Evolutionary conservation across 2,888 invertebrate species (phyloP), one percentile per base, ranked within the genome.

Genomic region (Aphidius colemani): DNA sequence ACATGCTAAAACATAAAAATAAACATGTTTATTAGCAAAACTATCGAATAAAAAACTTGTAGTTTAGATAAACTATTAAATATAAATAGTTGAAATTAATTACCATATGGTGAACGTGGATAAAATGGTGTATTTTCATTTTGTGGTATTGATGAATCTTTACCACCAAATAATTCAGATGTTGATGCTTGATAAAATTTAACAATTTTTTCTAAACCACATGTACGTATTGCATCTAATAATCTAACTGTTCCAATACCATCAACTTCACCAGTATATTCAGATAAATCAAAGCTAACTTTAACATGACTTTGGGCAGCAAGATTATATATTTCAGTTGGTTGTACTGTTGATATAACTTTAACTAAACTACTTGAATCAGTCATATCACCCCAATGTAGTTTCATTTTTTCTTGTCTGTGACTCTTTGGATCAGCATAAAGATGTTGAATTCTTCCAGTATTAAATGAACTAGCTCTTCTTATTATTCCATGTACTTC

Each of bases 291-390:
- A 80, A 99, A 99, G 0, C 98, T 99, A 50, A 91, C 88, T 85
- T 98, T 98, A 2, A 99, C 98, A 83, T 99, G 99, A 71, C 98
- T 98, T 81, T 99, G 98, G 0, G 99, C 99, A 1, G 97, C 99
- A 68, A 99, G 86, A 85, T 99, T 99, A 82, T 99, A 99, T 70
- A 99, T 94, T 85, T 99, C 99, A 46, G 89, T 89, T 0, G 99
- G 99, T 74, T 87, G 86, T 13, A 92, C 88, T 84, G 87, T 79
- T 78, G 86, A 88, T 61, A 96, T 93, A 44, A 96, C 89, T 84
- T 94, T 95, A 39, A 94, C 92, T 66, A 96, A 85, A 81, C 96
- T 96, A 69, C 96, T 95, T 57, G 96, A 96, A 83, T 99, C 99
- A 0, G 98, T 98, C 88, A 99, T 91, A 79, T 99, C 99, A 10